A percentile compares a stretch with the other conserved stretches of the same genome.
Evolutionary conservation across 2,797 vertebrate genomes (phyloP).

Genomic region (Acanthiza pusilla): DNA sequence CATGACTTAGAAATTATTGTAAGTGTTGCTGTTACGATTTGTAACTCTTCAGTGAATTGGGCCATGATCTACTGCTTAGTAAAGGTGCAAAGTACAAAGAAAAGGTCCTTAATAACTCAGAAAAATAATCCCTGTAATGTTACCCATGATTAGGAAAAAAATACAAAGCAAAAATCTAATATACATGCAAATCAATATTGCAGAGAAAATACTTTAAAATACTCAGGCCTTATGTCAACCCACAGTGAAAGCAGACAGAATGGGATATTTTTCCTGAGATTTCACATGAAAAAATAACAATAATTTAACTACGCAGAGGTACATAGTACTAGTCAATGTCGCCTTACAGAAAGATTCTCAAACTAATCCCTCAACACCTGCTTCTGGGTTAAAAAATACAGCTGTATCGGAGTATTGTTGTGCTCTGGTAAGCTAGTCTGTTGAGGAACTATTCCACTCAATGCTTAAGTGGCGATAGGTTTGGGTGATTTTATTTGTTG

Average conservation of each 20-base stretch:
- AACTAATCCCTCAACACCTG: background rate
- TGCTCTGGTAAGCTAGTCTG: background rate
- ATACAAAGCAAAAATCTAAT: background rate
- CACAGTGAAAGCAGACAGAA: background rate
- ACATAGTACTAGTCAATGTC: background rate
- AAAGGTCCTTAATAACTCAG: background rate
- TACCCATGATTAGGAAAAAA: background rate
- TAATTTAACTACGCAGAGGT: background rate
- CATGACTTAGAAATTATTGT: background rate
- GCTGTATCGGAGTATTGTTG: background rate
- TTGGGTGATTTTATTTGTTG: rapidly evolving
- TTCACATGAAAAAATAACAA: background rate
- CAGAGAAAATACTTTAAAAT: background rate
- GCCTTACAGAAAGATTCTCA: background rate
- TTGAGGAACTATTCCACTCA: background rate
- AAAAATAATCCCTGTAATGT: background rate
- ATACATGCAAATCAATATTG: background rate
- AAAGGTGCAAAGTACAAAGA: background rate
- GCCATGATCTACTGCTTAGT: background rate
- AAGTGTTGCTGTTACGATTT: background rate
- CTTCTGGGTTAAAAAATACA: background rate
- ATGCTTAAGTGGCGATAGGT: background rate
- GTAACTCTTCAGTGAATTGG: background rate
- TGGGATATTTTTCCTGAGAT: background rate
- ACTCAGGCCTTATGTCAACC: background rate